Base-by-base conservation (phyloP, 92 coral and sea anemone genomes). In the Actinernus sp. region DNA sequence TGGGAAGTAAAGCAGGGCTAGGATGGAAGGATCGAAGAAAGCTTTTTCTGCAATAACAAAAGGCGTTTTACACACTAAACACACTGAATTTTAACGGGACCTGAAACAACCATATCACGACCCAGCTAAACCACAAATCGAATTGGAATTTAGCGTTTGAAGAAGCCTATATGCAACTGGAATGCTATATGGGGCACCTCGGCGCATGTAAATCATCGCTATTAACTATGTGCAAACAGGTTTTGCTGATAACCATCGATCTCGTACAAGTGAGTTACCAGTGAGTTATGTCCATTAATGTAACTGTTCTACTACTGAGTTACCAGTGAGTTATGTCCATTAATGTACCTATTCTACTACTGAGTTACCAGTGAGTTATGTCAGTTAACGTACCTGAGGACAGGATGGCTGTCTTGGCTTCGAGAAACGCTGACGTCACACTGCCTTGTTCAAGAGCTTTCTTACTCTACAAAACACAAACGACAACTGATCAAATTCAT, bases 21-120 rank as follows among this genome's bases (percentile, higher is more conserved):
- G 53, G 18, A 93, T 89, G 10, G 97, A 87, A 20, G 98, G 98
- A 64, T 93, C 98, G 83, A 82, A 93, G 68, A 93, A 93, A 26
- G 98, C 98, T 58, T 87, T 88, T 62, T 93, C 98, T 93, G 79
- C 32, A 32, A 16, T 9, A 26, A 33, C 1, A n/a, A n/a, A 6
- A 6, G 52, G 52, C 14, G 41, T 36, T 36, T 7, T 36, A 36
- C 2, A 27, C 63, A 56, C 12, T 0, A 1, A 24, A 37, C n/a
- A n/a, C n/a, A n/a, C n/a, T n/a, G n/a, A n/a, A n/a, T n/a, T n/a
- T n/a, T n/a, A n/a, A n/a, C n/a, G n/a, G n/a, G n/a, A n/a, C n/a
- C n/a, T n/a, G n/a, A n/a, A n/a, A n/a, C n/a, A n/a, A n/a, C n/a
- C n/a, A n/a, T n/a, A n/a, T n/a, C n/a, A n/a, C n/a, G n/a, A n/a